Percentiles rank a stretch among this genome's conserved stretches.
Conservation (phyloP, 2,113 vertebrate genomes). For the Corythornis cristatus region DNA sequence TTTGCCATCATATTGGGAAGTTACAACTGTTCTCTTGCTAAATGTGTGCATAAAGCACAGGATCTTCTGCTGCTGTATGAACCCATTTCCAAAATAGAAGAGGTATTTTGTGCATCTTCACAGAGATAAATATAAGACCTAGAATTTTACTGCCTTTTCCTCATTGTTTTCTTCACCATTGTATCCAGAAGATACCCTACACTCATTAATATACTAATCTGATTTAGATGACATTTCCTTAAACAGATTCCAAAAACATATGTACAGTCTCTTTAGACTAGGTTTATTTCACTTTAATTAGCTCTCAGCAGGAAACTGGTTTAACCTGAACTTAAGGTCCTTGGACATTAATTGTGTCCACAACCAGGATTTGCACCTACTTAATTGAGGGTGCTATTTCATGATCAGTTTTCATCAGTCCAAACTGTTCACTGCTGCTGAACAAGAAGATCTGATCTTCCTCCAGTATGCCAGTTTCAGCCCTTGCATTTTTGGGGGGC, state of each 20-base stretch:
- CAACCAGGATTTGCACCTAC: constrained; percentile 53
- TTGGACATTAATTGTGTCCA: constrained; percentile 10
- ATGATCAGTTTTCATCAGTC: constrained; percentile 31
- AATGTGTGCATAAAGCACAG: background rate
- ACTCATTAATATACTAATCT: background rate
- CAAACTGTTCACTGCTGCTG: background rate
- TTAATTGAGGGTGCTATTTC: constrained; percentile 43
- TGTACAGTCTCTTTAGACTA: background rate
- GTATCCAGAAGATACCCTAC: background rate
- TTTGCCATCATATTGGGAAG: background rate
- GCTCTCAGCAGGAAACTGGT: background rate
- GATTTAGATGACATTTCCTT: background rate
- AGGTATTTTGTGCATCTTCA: background rate
- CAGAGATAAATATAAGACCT: background rate
- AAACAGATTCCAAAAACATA: background rate
- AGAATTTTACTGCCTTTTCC: background rate
- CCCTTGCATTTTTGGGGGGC: background rate
- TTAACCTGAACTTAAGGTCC: constrained; percentile 29
- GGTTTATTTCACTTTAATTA: constrained; percentile 28
- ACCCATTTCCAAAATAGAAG: background rate
- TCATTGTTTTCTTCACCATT: background rate
- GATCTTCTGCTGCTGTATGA: background rate
- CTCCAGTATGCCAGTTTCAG: background rate
- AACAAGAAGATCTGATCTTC: background rate
- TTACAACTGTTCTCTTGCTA: background rate